A percentile compares a stretch with the other conserved stretches of the same genome.
Evolutionary conservation across 2,113 vertebrate genomes (phyloP).

Genomic region (Nettapus auritus): DNA sequence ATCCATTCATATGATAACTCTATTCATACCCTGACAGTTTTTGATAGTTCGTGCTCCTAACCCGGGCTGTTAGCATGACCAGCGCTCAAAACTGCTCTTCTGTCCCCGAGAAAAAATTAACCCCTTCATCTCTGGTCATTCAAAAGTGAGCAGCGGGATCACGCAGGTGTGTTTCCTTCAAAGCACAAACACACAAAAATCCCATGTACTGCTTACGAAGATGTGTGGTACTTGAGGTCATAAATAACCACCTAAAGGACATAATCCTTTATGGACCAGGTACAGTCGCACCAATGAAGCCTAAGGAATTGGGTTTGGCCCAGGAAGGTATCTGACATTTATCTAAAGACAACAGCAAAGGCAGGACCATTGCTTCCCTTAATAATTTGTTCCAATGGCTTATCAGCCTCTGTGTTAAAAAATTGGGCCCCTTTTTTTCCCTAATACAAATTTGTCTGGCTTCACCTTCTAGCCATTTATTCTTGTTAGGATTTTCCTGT

Average conservation of each 20-base stretch:
- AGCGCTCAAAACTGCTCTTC: background rate
- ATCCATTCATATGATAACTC: slow-evolving; percentile 61
- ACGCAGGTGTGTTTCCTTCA: background rate
- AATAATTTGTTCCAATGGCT: background rate
- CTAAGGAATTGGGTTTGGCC: background rate
- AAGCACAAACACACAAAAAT: background rate
- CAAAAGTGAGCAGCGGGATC: background rate
- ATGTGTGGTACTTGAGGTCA: accelerated
- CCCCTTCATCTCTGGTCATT: background rate
- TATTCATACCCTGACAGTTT: slow-evolving; percentile 44
- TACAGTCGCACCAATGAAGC: background rate
- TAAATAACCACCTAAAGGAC: background rate
- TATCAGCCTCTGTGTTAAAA: background rate
- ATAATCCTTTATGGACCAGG: background rate
- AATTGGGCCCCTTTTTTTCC: background rate
- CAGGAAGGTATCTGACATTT: background rate
- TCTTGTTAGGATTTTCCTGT: background rate
- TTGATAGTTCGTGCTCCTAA: slow-evolving; percentile 22
- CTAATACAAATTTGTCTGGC: background rate
- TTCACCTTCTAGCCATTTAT: background rate
- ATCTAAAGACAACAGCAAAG: background rate
- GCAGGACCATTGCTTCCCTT: background rate
- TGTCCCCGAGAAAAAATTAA: background rate
- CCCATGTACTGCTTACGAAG: accelerated
- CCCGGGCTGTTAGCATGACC: background rate